Evolutionary conservation across 2,113 vertebrate species (phyloP).

Genomic region (Sylvietta virens): DNA sequence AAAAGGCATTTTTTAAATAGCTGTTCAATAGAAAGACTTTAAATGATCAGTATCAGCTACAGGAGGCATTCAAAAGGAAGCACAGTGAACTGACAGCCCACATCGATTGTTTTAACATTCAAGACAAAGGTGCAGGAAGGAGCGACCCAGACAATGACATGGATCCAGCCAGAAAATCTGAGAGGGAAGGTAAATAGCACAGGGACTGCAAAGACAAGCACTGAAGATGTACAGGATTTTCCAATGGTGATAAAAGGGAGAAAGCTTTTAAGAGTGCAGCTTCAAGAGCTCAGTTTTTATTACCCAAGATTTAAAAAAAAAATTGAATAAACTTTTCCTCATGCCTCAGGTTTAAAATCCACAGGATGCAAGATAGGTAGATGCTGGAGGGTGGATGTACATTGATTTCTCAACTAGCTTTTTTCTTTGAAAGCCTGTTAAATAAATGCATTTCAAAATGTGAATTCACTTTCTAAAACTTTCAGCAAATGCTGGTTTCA

Average conservation of each 20-base stretch:
- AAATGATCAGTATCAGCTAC: not conserved
- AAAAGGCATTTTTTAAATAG: not conserved
- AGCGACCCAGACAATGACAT: not conserved
- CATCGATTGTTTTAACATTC: not conserved
- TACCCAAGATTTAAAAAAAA: not conserved
- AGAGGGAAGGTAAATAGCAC: not conserved
- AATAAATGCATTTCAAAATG: not conserved
- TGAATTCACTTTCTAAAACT: not conserved
- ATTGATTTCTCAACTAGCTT: not conserved
- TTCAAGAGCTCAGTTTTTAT: not conserved
- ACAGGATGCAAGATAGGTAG: not conserved
- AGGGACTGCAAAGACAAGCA: not conserved
- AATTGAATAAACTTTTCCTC: not conserved
- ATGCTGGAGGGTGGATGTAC: not conserved
- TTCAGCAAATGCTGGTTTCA: not conserved
- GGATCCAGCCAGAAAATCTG: not conserved
- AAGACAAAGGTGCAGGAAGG: not conserved
- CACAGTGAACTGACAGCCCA: not conserved
- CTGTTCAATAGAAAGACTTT: not conserved
- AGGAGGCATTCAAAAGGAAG: not conserved
- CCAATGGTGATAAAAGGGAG: not conserved
- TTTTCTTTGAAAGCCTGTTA: constrained; percentile 21
- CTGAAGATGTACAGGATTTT: not conserved
- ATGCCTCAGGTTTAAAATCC: not conserved
- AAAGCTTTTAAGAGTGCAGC: not conserved